Evolutionary conservation across 2,888 invertebrate species (phyloP), one percentile per base, ranked within the genome.

Genomic region (Euspilapteryx auroguttella): DNA sequence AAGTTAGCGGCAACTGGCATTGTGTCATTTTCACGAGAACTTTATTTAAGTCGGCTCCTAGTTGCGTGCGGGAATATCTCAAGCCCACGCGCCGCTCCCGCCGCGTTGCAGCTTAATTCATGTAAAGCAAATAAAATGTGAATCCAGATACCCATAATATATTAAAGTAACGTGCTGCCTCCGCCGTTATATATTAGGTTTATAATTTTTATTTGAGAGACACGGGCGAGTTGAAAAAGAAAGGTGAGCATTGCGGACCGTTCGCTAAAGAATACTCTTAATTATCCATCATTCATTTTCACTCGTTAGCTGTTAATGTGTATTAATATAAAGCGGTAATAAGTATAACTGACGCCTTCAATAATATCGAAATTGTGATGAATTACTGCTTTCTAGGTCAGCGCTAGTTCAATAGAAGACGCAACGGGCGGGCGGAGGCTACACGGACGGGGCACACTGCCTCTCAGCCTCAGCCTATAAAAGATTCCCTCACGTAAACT

Each of bases 11-110:
- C n/a, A n/a, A n/a, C n/a, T n/a, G n/a, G 49, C 53, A 63, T 59
- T 63, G 63, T 62, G 54, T 47, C 46, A 42, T 55, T 61, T 64
- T 54, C 62, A 57, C 51, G 55, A 57, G 57, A 55, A 59, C 55
- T 63, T 63, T 62, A 63, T 61, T 64, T 62, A 61, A 5, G 9
- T 4, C 22, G 13, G n/a, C n/a, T n/a, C n/a, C n/a, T n/a, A n/a
- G n/a, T 11, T 12, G 11, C 24, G 24, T 11, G 13, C 24, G n/a
- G 23, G 10, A 6, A 10, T 23, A 6, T 23, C 21, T 58, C 50
- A 55, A 47, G 36, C 59, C 59, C 57, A 58, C 58, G 55, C 45
- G 37, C 35, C 35, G 32, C 25, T 10, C 11, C 24, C 10, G 15
- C 27, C 8, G 29, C 38, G 32, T 32, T 31, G 32, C 36, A 27